A percentile compares a stretch with the other conserved stretches of the same genome.
phyloP scores from a whole-genome alignment of 2,888 invertebrate species.

The Pachymerium ferrugineum region DNA sequence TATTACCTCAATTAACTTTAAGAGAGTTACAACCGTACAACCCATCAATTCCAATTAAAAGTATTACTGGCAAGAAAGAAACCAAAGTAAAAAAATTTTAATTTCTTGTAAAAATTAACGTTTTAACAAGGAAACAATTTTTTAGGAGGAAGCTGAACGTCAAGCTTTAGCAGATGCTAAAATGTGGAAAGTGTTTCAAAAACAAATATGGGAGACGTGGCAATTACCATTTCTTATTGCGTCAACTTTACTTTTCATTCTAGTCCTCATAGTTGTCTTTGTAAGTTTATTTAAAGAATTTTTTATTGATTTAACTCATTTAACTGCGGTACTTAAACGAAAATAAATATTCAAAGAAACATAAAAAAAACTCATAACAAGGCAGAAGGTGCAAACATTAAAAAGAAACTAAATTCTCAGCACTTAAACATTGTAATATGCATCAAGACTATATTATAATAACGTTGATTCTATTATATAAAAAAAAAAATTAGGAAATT shows the following conservation, averaged over 20 bases:
- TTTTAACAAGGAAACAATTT: not conserved
- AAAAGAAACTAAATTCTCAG: too few species aligned
- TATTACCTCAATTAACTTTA: constrained; percentile 33
- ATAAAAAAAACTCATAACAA: too few species aligned
- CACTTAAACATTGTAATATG: too few species aligned
- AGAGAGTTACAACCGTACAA: not conserved
- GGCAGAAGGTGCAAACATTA: too few species aligned
- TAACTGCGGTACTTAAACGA: too few species aligned
- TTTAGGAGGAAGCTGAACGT: constrained; percentile 33
- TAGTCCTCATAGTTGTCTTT: constrained; percentile 35
- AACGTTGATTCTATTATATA: not conserved
- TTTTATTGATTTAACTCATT: not conserved
- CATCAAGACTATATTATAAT: not conserved
- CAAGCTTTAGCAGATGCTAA: constrained; percentile 33
- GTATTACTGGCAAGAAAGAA: constrained; percentile 32
- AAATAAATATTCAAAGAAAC: too few species aligned
- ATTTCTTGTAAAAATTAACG: not conserved
- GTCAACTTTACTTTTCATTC: constrained; percentile 33
- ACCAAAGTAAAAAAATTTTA: constrained; percentile 28
- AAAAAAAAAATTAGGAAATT: not conserved
- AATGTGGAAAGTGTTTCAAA: constrained; percentile 36
- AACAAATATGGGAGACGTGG: constrained; percentile 37
- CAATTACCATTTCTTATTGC: constrained; percentile 36
- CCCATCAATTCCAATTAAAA: constrained; percentile 11
- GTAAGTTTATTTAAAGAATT: constrained; percentile 30